Conservation (phyloP, 2,113 vertebrate genomes). For the Pungitius pungitius region DNA sequence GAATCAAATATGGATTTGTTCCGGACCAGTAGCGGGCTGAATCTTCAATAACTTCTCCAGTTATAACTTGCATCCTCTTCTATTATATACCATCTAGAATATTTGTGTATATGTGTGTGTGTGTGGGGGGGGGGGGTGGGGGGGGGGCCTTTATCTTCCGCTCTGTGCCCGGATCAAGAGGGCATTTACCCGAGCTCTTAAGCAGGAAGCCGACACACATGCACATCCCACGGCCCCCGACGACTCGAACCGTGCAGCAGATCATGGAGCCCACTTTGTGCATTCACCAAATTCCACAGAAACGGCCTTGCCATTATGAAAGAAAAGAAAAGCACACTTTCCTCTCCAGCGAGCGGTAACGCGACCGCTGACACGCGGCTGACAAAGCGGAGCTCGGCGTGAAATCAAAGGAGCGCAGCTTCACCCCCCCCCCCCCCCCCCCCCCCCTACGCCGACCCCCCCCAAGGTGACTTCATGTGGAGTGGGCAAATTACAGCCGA, state of each 20-base stretch:
- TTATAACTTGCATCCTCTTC: constrained; percentile 31
- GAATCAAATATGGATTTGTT: constrained; percentile 77
- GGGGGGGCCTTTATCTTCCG: background rate
- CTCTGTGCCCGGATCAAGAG: constrained; percentile 1
- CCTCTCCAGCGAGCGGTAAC: constrained; percentile 1
- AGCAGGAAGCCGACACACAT: constrained; percentile 9
- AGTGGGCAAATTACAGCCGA: constrained; percentile 20
- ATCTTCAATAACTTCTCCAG: constrained; percentile 56
- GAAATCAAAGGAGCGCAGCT: constrained; percentile 7
- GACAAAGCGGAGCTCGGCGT: constrained; percentile 14
- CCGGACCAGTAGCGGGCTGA: constrained; percentile 42
- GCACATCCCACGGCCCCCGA: constrained; percentile 17
- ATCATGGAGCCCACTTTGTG: constrained; percentile 40
- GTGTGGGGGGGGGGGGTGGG: background rate
- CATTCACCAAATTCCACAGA: constrained; percentile 64
- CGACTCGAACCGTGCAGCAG: constrained; percentile 42
- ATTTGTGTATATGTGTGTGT: background rate
- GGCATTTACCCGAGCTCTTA: constrained; percentile 1
- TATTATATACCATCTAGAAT: constrained; percentile 24
- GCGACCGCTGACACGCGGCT: background rate
- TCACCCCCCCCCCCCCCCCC: background rate
- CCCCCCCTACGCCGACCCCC: background rate
- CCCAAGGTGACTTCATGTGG: constrained; percentile 23
- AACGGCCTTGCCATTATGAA: constrained; percentile 51
- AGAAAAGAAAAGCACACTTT: constrained; percentile 18